Evolutionary conservation across 2,113 vertebrate genomes (phyloP), one percentile per base, ranked within the genome.

Genomic region (Phycodurus eques): DNA sequence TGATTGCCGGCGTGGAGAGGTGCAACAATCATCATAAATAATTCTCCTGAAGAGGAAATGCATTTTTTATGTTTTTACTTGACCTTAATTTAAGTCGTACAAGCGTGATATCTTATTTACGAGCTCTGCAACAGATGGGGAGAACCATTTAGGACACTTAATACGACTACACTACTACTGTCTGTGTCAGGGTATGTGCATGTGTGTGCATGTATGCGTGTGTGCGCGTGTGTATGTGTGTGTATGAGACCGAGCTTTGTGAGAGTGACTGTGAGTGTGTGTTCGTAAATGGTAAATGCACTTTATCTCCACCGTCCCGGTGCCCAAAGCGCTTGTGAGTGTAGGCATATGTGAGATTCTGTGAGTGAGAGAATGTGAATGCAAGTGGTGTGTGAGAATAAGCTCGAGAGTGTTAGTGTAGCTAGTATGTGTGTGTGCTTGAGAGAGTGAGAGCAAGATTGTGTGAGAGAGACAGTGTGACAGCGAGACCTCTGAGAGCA

Each of bases 11-110:
- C 59, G 84, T 35, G 78, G 82, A 81, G 80, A 84, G 86, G 73
- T 80, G 70, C 80, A 88, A 82, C 83, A 83, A 66, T 88, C 79
- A 43, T 85, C 87, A 91, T 89, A 85, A 90, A 91, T 91, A 87
- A 90, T 91, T 89, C 80, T 62, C 35, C 80, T 85, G 80, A 87
- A 81, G 70, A 78, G 70, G 51, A 33, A 47, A 88, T 91, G 87
- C 88, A 89, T 91, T 87, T 89, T 91, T 91, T 80, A 91, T 89
- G 87, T 77, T 85, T 90, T 89, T 78, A 81, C 85, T 88, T 86
- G 82, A 89, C 88, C 88, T 87, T 91, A 85, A 89, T 91, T 88
- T 85, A 91, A 87, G 81, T 73, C 78, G 81, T 84, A 88, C 87
- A 80, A 80, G 81, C 68, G 64, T 61, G 17, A 88, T 89, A 82